A percentile compares a stretch with the other conserved stretches of the same genome.
These are phyloP conservation scores for Notiomystis cincta DNA, from an alignment of 2,113 vertebrate species.

Conservation along the genomic window DNA sequence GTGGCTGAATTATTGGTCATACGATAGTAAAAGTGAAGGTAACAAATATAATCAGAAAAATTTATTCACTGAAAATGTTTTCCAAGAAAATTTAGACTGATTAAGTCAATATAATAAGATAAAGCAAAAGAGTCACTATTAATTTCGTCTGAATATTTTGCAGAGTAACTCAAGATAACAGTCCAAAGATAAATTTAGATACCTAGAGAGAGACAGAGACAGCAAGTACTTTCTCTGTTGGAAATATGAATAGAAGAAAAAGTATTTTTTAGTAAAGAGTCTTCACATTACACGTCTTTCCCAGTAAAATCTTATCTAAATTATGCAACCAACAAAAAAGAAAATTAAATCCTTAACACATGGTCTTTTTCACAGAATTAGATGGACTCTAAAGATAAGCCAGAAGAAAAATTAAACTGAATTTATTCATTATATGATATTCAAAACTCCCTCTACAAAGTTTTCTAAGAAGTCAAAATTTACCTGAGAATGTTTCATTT, in stretches of 20 bases:
- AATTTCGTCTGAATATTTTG: neutral
- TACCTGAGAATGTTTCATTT: neutral
- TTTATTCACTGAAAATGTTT: neutral
- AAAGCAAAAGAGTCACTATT: neutral
- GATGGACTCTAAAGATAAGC: neutral
- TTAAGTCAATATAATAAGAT: neutral
- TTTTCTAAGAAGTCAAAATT: neutral
- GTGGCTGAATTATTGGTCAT: neutral
- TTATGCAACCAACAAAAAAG: neutral
- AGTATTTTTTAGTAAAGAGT: neutral
- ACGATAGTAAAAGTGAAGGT: neutral
- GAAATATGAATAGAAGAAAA: neutral
- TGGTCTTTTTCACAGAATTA: neutral
- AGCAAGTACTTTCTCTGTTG: neutral
- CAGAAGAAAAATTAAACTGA: neutral
- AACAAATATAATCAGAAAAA: neutral
- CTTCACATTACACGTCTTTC: neutral
- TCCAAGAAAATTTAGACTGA: neutral
- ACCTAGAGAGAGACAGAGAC: neutral
- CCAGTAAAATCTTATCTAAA: neutral
- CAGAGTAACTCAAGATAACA: neutral
- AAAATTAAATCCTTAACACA: neutral
- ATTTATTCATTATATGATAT: neutral
- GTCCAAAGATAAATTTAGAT: neutral
- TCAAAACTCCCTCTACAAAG: neutral